Evolutionary conservation across 2,888 invertebrate genomes (phyloP), one percentile per base, ranked within the genome.

Genomic region (Heteromurus nitidus): DNA sequence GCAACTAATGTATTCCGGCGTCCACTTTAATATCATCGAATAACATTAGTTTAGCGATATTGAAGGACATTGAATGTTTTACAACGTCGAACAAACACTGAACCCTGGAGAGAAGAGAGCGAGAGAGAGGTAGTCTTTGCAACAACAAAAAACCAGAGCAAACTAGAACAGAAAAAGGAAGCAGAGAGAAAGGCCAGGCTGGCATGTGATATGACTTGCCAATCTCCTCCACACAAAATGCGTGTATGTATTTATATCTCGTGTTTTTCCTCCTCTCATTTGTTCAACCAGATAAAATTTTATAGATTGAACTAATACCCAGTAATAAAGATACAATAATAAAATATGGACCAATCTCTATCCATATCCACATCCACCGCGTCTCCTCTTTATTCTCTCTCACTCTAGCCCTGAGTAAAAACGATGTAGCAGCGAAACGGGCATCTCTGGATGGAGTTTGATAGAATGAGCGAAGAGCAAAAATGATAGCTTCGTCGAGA

Each of bases 241-340:
- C 50, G n/a, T n/a, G n/a, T n/a, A n/a, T n/a, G n/a, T n/a, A n/a
- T n/a, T n/a, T n/a, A n/a, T n/a, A n/a, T n/a, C n/a, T n/a, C n/a
- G n/a, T n/a, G n/a, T n/a, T 50, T 44, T 50, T 22, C 24, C 24
- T 44, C 13, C 47, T 44, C 42, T 60, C 44, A 60, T 72, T 72
- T 60, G 60, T 72, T 69, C 62, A 69, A 31, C 20, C 58, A 69
- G 53, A 81, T 81, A 74, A 81, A 81, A 75, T 64, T 69, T 69
- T 75, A 81, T 81, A 81, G 81, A 74, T 69, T 74, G 69, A 53
- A 50, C 69, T 68, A 72, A 72, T 22, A 58, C 31, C 58, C 64
- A 69, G 68, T 75, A 69, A 81, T 75, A 81, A 81, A 81, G 69
- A 80, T 74, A 80, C 67, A 80, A 73, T 69, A 75, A 80, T 80